Evolutionary conservation across 2,888 invertebrate genomes (phyloP).

Genomic region (Endomychus coccineus): DNA sequence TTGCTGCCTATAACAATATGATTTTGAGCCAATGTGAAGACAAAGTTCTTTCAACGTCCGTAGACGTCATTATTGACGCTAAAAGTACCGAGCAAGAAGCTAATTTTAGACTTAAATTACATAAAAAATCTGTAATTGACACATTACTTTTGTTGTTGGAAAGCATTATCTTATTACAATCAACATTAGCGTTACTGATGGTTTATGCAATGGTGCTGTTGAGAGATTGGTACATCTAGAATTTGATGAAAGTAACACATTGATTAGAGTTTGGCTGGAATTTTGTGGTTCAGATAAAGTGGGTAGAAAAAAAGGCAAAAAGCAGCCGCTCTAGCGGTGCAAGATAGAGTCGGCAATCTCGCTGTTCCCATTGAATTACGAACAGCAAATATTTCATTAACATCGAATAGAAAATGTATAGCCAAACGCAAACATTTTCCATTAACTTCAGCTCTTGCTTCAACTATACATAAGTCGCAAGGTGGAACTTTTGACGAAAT

Average conservation of each 20-base stretch:
- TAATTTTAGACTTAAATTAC: not conserved
- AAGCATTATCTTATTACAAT: not conserved
- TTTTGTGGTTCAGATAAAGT: conserved; percentile 2
- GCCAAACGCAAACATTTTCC: conserved; percentile 24
- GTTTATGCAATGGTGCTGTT: conserved; percentile 2
- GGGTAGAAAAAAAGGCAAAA: conserved; percentile 5
- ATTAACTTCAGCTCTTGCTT: conserved; percentile 22
- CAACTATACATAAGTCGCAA: conserved; percentile 29
- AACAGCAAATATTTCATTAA: conserved; percentile 2
- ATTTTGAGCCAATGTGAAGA: not conserved
- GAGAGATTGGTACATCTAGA: not conserved
- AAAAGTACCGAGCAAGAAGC: not conserved
- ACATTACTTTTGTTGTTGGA: not conserved
- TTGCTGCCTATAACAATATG: not conserved
- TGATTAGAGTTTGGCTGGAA: conserved; percentile 2
- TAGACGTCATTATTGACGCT: not conserved
- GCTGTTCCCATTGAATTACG: conserved; percentile 4
- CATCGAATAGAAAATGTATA: conserved; percentile 2
- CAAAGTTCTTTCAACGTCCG: not conserved
- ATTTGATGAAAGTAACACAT: conserved; percentile 4
- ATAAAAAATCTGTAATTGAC: not conserved
- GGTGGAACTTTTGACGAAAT: conserved; percentile 24
- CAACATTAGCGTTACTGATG: conserved; percentile 2
- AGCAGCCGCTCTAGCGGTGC: conserved; percentile 2
- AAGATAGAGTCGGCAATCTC: not conserved